Evolutionary conservation across 2,113 vertebrate genomes (phyloP), one percentile per base, ranked within the genome.

Genomic region (Syngnathus typhle): DNA sequence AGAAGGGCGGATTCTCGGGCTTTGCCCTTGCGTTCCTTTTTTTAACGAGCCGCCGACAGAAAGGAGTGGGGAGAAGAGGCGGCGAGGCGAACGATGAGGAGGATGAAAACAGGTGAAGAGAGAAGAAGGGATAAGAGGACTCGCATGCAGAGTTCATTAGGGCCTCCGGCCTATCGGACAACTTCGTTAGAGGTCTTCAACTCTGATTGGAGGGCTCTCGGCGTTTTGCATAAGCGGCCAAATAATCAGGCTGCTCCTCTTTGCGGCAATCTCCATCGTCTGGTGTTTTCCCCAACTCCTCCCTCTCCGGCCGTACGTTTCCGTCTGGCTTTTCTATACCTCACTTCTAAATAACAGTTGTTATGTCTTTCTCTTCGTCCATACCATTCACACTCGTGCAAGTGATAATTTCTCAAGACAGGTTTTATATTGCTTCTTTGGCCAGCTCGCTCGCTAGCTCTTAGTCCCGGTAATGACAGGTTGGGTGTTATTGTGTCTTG

Each of bases 191-290:
- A 76, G 74, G 81, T 86, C 76, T 80, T 77, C 67, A 72, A 38
- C 78, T 85, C 78, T 89, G 88, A 89, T 89, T 89, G 85, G 88
- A 88, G 87, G 78, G 76, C 82, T 78, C 87, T 88, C 64, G 76
- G 65, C 63, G 67, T 80, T 82, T 75, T 75, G 81, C 83, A 88
- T 85, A 88, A 88, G 85, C 84, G 86, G 84, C 75, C 63, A 82
- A 85, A 88, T 85, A 88, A 90, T 88, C 84, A 88, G 71, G 18
- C 78, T 61, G 67, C 76, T 61, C 73, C 75, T 67, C 64, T 58
- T 63, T 41, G 27, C 74, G 58, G 63, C 65, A 76, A 71, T 65
- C 71, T 74, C 74, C 67, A 10, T 71, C 69, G 67, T 69, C 65
- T 76, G 49, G 36, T 80, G 68, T 71, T 72, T 74, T 55, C 47